Conservation (phyloP, 2,888 invertebrate species). For the Notocelia uddmanniana region DNA sequence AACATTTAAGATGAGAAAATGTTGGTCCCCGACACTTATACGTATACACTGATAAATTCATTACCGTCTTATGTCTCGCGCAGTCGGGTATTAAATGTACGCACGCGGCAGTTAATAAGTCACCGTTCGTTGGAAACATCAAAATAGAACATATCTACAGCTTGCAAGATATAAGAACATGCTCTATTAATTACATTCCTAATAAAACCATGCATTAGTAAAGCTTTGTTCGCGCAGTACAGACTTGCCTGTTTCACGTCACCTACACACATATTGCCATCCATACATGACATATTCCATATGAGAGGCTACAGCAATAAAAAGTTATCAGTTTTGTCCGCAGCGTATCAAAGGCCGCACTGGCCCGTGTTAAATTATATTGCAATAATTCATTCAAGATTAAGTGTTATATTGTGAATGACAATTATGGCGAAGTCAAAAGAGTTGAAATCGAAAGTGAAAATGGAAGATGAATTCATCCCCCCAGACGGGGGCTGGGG, state of each 20-base stretch:
- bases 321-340: slow-evolving; percentile 61
- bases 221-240: neutral
- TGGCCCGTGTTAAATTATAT: slow-evolving; percentile 48
- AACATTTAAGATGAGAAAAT: no score
- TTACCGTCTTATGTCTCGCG: no score
- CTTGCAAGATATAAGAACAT: neutral
- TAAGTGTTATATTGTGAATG: slow-evolving; percentile 14
- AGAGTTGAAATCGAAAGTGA: slow-evolving; percentile 66
- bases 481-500: slow-evolving; percentile 93
- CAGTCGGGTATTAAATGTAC: no score
- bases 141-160: neutral
- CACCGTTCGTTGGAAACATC: neutral
- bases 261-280: neutral
- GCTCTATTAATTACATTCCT: slow-evolving; percentile 9
- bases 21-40: no score
- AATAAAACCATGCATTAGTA: slow-evolving; percentile 11
- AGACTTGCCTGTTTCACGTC: slow-evolving; percentile 18
- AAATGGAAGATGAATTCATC: slow-evolving; percentile 84
- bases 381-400: slow-evolving; percentile 37
- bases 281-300: no score
- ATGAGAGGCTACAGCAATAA: slow-evolving; percentile 41
- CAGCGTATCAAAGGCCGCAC: slow-evolving; percentile 50
- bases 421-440: slow-evolving; percentile 64
- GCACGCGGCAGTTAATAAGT: no score
- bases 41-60: no score